phyloP scores from a whole-genome alignment of 2,113 vertebrate species.

The Ailuropoda melanoleuca region DNA sequence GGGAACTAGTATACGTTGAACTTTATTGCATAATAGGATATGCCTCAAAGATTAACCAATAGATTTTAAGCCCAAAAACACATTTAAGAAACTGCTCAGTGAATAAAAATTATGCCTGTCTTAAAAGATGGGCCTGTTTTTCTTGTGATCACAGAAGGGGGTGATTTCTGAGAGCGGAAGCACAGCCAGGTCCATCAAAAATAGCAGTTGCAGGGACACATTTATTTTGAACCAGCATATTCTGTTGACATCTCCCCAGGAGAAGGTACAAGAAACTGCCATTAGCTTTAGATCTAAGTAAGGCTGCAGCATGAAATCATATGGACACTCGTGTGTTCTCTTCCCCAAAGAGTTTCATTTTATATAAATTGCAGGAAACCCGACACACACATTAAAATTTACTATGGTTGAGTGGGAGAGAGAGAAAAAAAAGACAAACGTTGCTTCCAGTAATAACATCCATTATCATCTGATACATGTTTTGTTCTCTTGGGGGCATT shows the following conservation, averaged over 20 bases:
- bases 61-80: not conserved
- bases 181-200: slow-evolving; percentile 31
- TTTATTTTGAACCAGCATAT: slow-evolving; percentile 28
- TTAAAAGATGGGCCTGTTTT: slow-evolving; percentile 31
- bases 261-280: slow-evolving; percentile 20
- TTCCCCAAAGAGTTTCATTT: slow-evolving; percentile 49
- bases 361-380: slow-evolving; percentile 51
- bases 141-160: slow-evolving; percentile 29
- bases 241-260: slow-evolving; percentile 55
- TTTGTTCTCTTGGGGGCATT: slow-evolving; percentile 51
- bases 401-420: slow-evolving; percentile 39
- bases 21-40: not conserved
- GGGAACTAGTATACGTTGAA: not conserved
- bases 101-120: slow-evolving; percentile 33
- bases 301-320: slow-evolving; percentile 58
- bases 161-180: slow-evolving; percentile 18
- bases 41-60: slow-evolving; percentile 3
- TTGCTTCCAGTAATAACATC: slow-evolving; percentile 47
- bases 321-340: slow-evolving; percentile 45
- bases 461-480: slow-evolving; percentile 35
- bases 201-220: slow-evolving; percentile 4
- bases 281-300: slow-evolving; percentile 58
- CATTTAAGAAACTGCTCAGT: slow-evolving; percentile 38
- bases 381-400: slow-evolving; percentile 46
- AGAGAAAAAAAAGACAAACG: not conserved